phyloP scores from a whole-genome alignment of 2,888 invertebrate genomes.

The Acholoe squamosa region DNA sequence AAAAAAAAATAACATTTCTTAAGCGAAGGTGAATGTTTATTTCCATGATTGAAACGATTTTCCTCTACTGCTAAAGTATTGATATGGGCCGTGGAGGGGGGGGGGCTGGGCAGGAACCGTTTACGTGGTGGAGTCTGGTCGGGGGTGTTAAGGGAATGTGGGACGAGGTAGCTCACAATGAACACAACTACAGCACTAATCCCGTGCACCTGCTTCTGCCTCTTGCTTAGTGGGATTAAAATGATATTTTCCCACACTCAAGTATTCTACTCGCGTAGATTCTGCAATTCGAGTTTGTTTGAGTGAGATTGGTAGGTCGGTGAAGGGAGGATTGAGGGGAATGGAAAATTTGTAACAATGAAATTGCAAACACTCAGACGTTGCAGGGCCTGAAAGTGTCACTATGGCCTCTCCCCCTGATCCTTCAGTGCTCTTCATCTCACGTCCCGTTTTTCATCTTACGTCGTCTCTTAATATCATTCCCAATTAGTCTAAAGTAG shows the following conservation, averaged over 20 bases:
- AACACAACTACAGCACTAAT: not conserved
- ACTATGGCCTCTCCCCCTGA: not conserved
- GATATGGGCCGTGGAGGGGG: no score
- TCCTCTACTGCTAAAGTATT: no score
- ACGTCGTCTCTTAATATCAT: no score
- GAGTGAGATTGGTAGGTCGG: not conserved
- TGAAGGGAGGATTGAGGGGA: not conserved
- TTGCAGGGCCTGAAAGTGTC: not conserved
- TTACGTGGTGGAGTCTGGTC: no score
- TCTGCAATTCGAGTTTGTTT: constrained; percentile 23
- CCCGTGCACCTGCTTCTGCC: not conserved
- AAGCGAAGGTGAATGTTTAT: no score
- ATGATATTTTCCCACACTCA: not conserved
- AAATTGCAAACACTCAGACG: not conserved
- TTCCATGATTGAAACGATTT: no score
- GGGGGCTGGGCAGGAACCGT: no score
- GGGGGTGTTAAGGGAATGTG: no score
- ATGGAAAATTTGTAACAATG: not conserved
- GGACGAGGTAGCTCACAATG: not conserved
- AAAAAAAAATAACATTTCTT: no score
- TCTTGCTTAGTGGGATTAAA: not conserved
- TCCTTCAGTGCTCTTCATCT: no score
- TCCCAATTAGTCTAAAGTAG: no score
- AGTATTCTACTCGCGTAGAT: constrained; percentile 32
- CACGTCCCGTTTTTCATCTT: no score